Percentiles rank a stretch among this genome's conserved stretches.
These are phyloP conservation scores for Eupristina koningsbergeri DNA, from an alignment of 1,140 invertebrate genomes.

Conservation along the genomic window DNA sequence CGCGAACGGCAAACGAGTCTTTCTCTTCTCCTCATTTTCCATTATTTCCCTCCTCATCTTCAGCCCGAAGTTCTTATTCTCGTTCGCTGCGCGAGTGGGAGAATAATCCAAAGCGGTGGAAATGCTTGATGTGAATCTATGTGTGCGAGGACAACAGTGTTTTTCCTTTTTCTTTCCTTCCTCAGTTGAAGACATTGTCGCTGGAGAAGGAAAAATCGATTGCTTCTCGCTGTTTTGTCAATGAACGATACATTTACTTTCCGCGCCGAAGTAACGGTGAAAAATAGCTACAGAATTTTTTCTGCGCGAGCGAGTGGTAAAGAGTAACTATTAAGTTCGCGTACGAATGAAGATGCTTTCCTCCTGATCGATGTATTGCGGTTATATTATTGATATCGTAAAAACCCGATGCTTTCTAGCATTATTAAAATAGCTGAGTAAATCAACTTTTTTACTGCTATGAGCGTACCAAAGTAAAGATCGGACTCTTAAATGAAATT, in stretches of 20 bases:
- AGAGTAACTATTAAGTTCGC: neutral
- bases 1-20: too few species aligned
- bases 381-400: neutral
- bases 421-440: neutral
- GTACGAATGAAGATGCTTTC: neutral
- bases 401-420: neutral
- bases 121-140: neutral
- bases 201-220: neutral
- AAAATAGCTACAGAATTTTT: neutral
- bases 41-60: neutral
- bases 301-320: too few species aligned
- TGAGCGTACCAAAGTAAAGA: neutral
- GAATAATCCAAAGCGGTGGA: neutral
- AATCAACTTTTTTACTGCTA: neutral
- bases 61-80: neutral
- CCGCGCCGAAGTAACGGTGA: neutral
- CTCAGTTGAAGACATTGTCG: neutral
- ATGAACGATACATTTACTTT: neutral
- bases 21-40: too few species aligned
- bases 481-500: neutral
- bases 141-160: neutral
- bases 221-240: neutral
- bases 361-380: neutral
- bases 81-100: neutral
- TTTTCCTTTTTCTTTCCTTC: neutral